A percentile compares a stretch with the other conserved stretches of the same genome.
Evolutionary conservation across 2,797 vertebrate species (phyloP).

Genomic region (Pseudotriccus pelzelni): DNA sequence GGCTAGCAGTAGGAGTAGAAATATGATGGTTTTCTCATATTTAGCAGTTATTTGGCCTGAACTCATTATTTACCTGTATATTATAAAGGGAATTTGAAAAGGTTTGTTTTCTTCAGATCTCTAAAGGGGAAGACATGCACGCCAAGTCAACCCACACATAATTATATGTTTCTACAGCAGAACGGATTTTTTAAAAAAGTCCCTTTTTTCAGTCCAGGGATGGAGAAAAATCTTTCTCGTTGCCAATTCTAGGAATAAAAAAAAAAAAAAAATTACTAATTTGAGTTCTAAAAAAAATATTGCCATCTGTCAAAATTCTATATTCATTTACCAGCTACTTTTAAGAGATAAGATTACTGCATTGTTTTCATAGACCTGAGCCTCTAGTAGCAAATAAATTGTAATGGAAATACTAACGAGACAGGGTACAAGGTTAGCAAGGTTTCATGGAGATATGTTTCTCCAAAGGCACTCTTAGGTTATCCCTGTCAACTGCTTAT

Average conservation of each 20-base stretch:
- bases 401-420: background rate
- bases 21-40: slow-evolving; percentile 61
- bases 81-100: slow-evolving; percentile 56
- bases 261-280: background rate
- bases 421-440: background rate
- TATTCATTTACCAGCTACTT: background rate
- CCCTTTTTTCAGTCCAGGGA: background rate
- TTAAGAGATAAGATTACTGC: background rate
- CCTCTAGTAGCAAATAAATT: background rate
- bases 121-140: slow-evolving; percentile 3
- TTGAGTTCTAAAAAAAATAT: background rate
- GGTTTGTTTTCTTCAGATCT: slow-evolving; percentile 50
- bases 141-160: slow-evolving; percentile 62
- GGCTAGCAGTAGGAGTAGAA: slow-evolving; percentile 36
- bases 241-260: background rate
- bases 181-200: background rate
- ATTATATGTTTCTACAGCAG: slow-evolving; percentile 37
- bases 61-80: slow-evolving; percentile 61
- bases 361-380: background rate
- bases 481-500: background rate
- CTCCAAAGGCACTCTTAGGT: background rate
- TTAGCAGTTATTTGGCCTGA: slow-evolving; percentile 48
- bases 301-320: background rate
- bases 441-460: background rate
- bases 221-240: background rate